Evolutionary conservation across 2,797 vertebrate genomes (phyloP).

Genomic region (Pseudopleuronectes americanus): DNA sequence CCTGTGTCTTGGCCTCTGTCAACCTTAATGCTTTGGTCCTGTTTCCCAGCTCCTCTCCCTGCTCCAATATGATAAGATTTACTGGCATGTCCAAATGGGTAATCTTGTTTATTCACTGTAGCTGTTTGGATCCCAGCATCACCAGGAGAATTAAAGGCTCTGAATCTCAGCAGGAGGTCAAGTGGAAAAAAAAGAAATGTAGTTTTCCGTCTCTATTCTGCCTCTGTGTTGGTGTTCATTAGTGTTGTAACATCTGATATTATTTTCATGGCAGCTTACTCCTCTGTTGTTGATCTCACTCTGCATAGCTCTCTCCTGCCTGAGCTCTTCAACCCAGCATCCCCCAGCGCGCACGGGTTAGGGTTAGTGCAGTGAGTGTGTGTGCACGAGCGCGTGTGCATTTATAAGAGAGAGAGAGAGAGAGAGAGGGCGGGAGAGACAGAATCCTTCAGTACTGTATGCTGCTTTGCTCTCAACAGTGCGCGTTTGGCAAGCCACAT

Average conservation of each 20-base stretch:
- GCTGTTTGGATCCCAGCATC: conserved; percentile 80
- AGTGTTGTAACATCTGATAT: conserved; percentile 64
- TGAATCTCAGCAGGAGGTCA: conserved; percentile 76
- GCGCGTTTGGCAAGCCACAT: conserved; percentile 7
- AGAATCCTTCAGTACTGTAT: neutral
- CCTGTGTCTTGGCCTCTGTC: conserved; percentile 64
- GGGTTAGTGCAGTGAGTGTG: neutral
- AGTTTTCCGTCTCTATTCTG: conserved; percentile 60
- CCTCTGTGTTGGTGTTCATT: conserved; percentile 67
- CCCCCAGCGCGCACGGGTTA: neutral
- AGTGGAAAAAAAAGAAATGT: conserved; percentile 55
- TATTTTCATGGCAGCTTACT: conserved; percentile 49
- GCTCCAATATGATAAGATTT: conserved; percentile 84
- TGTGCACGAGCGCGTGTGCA: conserved; percentile 1
- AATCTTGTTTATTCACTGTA: conserved; percentile 85
- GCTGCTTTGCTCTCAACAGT: conserved; percentile 10
- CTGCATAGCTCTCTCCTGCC: conserved; percentile 25
- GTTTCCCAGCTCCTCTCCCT: conserved; percentile 69
- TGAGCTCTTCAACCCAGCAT: conserved; percentile 32
- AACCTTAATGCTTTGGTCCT: conserved; percentile 72
- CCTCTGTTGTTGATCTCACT: conserved; percentile 31
- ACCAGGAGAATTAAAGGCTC: conserved; percentile 79
- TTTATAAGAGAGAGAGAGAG: neutral
- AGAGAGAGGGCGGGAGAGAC: neutral
- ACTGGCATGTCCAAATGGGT: conserved; percentile 80